Evolutionary conservation across 2,797 vertebrate species (phyloP).

Genomic region (Myiotriccus ornatus): DNA sequence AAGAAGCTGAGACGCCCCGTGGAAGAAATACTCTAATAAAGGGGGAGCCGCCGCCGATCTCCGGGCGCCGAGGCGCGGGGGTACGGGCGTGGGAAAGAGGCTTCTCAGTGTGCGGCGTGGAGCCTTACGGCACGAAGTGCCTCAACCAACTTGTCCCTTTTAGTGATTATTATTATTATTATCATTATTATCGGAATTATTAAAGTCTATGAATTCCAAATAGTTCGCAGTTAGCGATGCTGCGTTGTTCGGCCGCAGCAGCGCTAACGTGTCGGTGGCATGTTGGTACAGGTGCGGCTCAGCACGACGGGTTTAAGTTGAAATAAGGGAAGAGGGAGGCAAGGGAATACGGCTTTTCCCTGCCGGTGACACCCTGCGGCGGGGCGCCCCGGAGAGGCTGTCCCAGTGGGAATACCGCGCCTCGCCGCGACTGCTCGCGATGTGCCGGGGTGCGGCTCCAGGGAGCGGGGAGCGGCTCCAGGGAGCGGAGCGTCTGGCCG

Average conservation of each 20-base stretch:
- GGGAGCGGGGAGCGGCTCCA: not conserved
- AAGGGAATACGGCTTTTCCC: not conserved
- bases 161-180: no score
- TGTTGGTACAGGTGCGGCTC: not conserved
- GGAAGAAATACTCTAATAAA: not conserved
- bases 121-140: not conserved
- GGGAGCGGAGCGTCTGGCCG: not conserved
- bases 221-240: not conserved
- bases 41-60: not conserved
- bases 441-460: not conserved
- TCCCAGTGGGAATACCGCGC: not conserved
- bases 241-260: not conserved
- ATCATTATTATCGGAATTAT: not conserved
- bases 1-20: no score
- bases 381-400: not conserved
- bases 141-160: not conserved
- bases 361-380: not conserved
- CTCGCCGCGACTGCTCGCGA: not conserved
- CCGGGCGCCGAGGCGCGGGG: not conserved
- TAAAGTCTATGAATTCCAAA: not conserved
- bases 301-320: not conserved
- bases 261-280: not conserved
- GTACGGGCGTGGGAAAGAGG: not conserved
- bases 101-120: not conserved
- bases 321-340: rapidly evolving